Base-by-base conservation (phyloP, 92 coral and sea anemone genomes). In the Heteractis magnifica region DNA sequence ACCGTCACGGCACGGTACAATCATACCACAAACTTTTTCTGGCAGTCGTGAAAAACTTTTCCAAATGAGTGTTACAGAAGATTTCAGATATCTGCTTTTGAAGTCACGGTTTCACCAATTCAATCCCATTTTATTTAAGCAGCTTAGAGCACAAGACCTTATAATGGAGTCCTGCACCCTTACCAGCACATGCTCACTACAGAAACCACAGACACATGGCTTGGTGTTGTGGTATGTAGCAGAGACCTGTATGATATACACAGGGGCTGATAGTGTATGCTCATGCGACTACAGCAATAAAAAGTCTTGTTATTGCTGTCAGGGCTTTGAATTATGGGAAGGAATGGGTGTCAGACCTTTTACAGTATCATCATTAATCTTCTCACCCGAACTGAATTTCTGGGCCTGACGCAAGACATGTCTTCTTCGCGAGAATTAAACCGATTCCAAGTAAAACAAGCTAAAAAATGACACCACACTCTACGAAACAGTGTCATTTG, bases 141-240 rank as follows among this genome's bases (percentile, higher is more conserved):
- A 82, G 56, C 49, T 72, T 82, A 13, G 50, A 82, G 72, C 14
- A 72, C 86, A 72, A 48, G 79, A 82, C 85, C 11, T 2, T 52
- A 59, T 79, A 73, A 49, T 21, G 0, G 18, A 49, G 86, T 72
- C 86, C 26, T 51, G 86, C 74, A 48, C 86, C 72, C 41, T 8
- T 60, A 72, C 86, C 86, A 73, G 86, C 56, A 82, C 86, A 72
- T 72, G 44, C 86, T 72, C 86, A 82, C 86, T 82, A 62, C 70
- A 73, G 49, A 72, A 49, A 72, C 79, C 86, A 82, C 65, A 16
- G 71, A 82, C 71, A 82, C 86, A 82, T 82, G 73, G 34, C 72
- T 74, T 55, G 71, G 79, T 82, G 64, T 82, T 19, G 70, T 82
- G 86, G 79, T 52, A 52, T 72, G 41, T 75, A 82, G 86, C 73